phyloP scores from a whole-genome alignment of 2,797 vertebrate genomes.

The Syngnathus rostellatus region DNA sequence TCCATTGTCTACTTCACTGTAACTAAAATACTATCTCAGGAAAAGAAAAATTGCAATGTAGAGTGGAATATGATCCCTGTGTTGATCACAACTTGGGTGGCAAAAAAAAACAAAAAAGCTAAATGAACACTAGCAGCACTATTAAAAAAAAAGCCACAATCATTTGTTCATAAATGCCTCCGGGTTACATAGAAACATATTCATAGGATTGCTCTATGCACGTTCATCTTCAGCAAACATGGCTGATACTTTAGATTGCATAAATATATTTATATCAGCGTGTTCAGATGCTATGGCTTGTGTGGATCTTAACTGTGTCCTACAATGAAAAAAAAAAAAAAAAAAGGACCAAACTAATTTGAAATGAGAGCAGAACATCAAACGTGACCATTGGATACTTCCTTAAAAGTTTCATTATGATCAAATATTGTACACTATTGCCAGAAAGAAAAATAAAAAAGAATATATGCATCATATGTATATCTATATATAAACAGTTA shows the following conservation, averaged over 20 bases:
- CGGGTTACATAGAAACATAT: slow-evolving; percentile 25
- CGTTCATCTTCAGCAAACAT: slow-evolving; percentile 18
- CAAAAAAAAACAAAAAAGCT: slow-evolving; percentile 13
- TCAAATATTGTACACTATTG: slow-evolving; percentile 65
- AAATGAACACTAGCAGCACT: neutral
- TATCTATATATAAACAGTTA: slow-evolving; percentile 71
- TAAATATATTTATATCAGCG: slow-evolving; percentile 27
- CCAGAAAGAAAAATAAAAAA: slow-evolving; percentile 51
- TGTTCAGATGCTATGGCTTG: slow-evolving; percentile 40
- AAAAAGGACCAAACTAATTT: slow-evolving; percentile 13
- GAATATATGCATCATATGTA: slow-evolving; percentile 67
- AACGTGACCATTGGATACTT: slow-evolving; percentile 58
- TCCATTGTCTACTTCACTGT: slow-evolving; percentile 34
- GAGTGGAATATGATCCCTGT: slow-evolving; percentile 28
- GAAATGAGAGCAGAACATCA: slow-evolving; percentile 13
- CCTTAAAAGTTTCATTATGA: slow-evolving; percentile 49
- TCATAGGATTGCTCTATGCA: slow-evolving; percentile 23
- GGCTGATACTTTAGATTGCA: slow-evolving; percentile 34
- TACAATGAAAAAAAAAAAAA: slow-evolving; percentile 22
- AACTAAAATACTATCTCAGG: slow-evolving; percentile 31
- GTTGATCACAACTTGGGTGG: slow-evolving; percentile 20
- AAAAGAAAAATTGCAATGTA: slow-evolving; percentile 11
- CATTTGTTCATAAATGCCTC: slow-evolving; percentile 56
- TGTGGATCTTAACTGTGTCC: slow-evolving; percentile 26
- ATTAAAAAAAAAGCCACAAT: slow-evolving; percentile 35